phyloP scores from a whole-genome alignment of 1,140 invertebrate species.

The Sminthurinus signatus region DNA sequence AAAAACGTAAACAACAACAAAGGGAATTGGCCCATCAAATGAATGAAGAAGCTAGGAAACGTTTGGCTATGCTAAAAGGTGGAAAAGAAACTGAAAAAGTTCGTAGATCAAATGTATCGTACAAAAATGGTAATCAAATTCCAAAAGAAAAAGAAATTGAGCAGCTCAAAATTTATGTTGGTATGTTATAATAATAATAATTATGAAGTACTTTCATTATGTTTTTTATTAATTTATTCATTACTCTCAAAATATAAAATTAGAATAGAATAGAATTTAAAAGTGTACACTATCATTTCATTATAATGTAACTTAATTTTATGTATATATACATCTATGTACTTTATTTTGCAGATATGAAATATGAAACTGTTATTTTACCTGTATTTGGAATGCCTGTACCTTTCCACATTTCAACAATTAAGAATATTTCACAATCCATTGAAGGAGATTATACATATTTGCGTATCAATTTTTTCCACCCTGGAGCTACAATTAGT shows the following conservation, averaged over 20 bases:
- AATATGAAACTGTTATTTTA: conserved; percentile 95
- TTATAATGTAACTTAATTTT: too few relatives aligned
- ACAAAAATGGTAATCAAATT: conserved; percentile 86
- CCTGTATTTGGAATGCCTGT: conserved; percentile 93
- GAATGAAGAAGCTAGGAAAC: conserved; percentile 86
- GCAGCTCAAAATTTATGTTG: conserved; percentile 91
- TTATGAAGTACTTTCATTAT: conserved; percentile 9
- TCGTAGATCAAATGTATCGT: conserved; percentile 90
- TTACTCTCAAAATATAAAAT: not conserved
- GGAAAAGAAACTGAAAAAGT: conserved; percentile 83
- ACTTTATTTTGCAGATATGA: conserved; percentile 66
- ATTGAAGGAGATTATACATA: conserved; percentile 99
- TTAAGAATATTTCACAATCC: conserved; percentile 97
- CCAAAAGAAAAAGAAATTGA: conserved; percentile 89
- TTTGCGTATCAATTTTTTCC: conserved; percentile 97
- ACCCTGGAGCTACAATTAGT: conserved; percentile 92
- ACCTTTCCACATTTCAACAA: conserved; percentile 97
- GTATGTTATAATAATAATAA: conserved; percentile 50
- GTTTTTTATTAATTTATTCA: conserved; percentile 5
- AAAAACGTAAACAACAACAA: conserved; percentile 94
- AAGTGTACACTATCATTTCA: too few relatives aligned
- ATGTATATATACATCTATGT: too few relatives aligned
- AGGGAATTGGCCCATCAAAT: conserved; percentile 83
- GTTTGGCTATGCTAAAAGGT: conserved; percentile 78
- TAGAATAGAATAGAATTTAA: conserved; percentile 34